Evolutionary conservation across 2,113 vertebrate species (phyloP).

Genomic region (Malurus elegans): DNA sequence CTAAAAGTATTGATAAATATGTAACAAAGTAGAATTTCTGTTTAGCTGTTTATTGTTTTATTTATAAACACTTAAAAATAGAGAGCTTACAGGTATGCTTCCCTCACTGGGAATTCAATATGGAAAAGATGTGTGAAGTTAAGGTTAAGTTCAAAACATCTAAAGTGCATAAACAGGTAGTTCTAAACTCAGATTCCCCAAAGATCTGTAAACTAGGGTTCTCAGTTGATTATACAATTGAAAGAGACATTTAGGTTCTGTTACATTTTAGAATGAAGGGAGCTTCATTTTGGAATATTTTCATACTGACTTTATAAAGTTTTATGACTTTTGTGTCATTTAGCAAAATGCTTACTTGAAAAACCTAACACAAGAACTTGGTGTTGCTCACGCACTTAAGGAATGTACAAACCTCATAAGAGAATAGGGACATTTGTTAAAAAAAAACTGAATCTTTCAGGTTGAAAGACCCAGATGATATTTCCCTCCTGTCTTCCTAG

Average conservation of each 20-base stretch:
- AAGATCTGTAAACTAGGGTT: not conserved
- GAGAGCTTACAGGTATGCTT: not conserved
- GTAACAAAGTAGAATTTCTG: not conserved
- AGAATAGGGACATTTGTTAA: not conserved
- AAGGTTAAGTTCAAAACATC: not conserved
- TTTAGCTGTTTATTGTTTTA: not conserved
- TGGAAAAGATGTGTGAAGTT: not conserved
- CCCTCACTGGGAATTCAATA: not conserved
- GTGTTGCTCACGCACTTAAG: not conserved
- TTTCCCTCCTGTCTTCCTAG: not conserved
- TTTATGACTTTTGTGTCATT: not conserved
- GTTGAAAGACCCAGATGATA: not conserved
- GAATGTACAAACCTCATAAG: not conserved
- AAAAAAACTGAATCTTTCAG: not conserved
- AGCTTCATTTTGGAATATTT: not conserved
- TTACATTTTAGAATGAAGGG: not conserved
- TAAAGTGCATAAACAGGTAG: not conserved
- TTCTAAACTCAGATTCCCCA: not conserved
- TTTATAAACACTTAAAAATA: not conserved
- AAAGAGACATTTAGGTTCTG: not conserved
- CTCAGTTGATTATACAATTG: accelerated
- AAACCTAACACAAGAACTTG: not conserved
- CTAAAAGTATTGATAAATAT: not conserved
- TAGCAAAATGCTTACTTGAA: not conserved
- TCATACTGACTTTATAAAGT: not conserved